These are phyloP conservation scores for Ischnus inquisitorius DNA, from an alignment of 2,888 invertebrate species.

Conservation along the genomic window DNA sequence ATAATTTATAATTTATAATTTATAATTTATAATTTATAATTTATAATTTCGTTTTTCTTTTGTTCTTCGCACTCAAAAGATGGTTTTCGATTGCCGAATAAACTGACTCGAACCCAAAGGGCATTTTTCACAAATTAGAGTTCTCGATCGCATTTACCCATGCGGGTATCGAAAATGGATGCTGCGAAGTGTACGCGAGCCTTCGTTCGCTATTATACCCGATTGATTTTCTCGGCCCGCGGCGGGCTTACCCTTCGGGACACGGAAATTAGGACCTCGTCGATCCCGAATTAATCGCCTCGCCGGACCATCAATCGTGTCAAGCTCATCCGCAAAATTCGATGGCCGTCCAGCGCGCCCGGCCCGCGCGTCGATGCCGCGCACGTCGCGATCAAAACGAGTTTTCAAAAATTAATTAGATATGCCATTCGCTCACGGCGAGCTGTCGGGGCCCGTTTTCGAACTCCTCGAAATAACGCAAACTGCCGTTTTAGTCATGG, in stretches of 20 bases:
- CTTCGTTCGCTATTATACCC: conserved; percentile 11
- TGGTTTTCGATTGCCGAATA: no score
- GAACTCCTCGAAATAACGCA: background rate
- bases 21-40: background rate
- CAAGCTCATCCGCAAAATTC: conserved; percentile 71
- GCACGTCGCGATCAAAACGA: background rate
- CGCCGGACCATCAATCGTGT: conserved; percentile 74
- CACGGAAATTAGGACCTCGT: conserved; percentile 74
- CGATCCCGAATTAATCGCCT: conserved; percentile 78
- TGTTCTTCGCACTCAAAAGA: no score
- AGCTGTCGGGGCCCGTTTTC: background rate
- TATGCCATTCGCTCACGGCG: background rate
- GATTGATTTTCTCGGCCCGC: conserved; percentile 68
- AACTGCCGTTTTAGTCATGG: no score
- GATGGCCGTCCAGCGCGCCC: conserved; percentile 55
- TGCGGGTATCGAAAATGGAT: background rate
- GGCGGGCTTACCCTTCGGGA: conserved; percentile 68
- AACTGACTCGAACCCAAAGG: no score
- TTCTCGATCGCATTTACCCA: no score
- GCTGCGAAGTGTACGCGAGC: background rate
- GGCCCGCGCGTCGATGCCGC: conserved; percentile 2
- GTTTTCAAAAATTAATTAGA: conserved; percentile 11
- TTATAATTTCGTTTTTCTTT: background rate
- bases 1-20: background rate
- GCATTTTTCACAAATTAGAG: no score